Evolutionary conservation across 2,888 invertebrate genomes (phyloP), one percentile per base, ranked within the genome.

Genomic region (Synanthedon andrenaeformis): DNA sequence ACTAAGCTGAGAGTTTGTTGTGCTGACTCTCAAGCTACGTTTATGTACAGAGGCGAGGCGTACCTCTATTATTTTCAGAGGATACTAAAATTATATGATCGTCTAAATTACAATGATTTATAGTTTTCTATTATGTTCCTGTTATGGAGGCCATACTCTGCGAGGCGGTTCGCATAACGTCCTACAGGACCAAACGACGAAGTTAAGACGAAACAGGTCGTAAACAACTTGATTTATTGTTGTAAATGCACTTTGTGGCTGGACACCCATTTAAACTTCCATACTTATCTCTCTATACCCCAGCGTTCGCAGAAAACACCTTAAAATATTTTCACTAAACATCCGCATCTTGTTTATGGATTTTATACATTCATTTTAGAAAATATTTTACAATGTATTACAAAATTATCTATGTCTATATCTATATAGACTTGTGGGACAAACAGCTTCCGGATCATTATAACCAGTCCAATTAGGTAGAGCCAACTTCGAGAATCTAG

Each of bases 191-290:
- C 45, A 45, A 45, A 45, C 45, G 45, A 45, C 45, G 12, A 45
- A 4, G 45, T n/a, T 45, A 45, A 45, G 14, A 45, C 45, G 45
- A 45, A 45, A 45, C 45, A 62, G 58, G 62, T 74, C 74, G 70
- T 82, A 79, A 81, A 79, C 66, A 63, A 52, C 62, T 61, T 74
- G 76, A 79, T 77, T 76, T 79, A 80, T 70, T 58, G 65, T 57
- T 56, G 58, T 58, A 53, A 52, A 63, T 62, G 65, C 64, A 67
- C 72, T 74, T 70, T 70, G 67, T 63, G 72, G 61, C 65, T 62
- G 65, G 65, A 67, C 69, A 66, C 63, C 65, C 67, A 74, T 74
- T 73, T 68, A 60, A 65, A 68, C 66, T 70, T 67, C 71, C 70
- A 70, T 73, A 63, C 61, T 58, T 60, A 55, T 57, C 53, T 49